These are phyloP conservation scores for Periophthalmus magnuspinnatus DNA, from an alignment of 2,797 vertebrate genomes.

Conservation along the genomic window DNA sequence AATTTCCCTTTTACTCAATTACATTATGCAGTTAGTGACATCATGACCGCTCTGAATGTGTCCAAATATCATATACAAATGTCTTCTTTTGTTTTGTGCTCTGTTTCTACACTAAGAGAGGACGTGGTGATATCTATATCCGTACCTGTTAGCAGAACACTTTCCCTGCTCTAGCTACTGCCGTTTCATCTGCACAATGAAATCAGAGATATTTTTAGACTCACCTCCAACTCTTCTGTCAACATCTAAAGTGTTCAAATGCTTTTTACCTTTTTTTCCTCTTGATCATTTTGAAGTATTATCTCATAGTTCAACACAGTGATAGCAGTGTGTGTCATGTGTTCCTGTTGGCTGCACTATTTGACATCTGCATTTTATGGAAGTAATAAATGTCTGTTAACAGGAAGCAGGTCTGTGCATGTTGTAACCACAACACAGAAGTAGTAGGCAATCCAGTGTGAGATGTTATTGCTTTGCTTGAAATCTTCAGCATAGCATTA, in stretches of 20 bases:
- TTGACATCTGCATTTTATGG: slow-evolving; percentile 6
- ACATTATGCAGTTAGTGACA: not conserved
- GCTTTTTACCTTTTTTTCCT: not conserved
- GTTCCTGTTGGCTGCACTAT: slow-evolving; percentile 12
- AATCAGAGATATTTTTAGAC: slow-evolving; percentile 9
- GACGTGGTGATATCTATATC: slow-evolving; percentile 23
- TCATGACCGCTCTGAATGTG: slow-evolving; percentile 20
- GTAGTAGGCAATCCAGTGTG: too few relatives aligned
- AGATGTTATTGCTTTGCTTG: not conserved
- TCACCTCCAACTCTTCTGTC: slow-evolving; percentile 7
- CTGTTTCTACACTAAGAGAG: slow-evolving; percentile 10
- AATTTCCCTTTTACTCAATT: not conserved
- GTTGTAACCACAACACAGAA: not conserved
- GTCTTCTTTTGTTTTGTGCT: slow-evolving; percentile 28
- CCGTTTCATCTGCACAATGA: slow-evolving; percentile 7
- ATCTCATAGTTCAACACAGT: not conserved
- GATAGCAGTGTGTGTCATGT: not conserved
- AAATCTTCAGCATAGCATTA: too few relatives aligned
- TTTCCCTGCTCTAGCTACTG: not conserved
- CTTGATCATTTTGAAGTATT: not conserved
- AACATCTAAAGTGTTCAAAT: not conserved
- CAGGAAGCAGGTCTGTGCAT: slow-evolving; percentile 6
- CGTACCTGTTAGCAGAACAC: not conserved
- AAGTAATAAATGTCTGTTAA: slow-evolving; percentile 17
- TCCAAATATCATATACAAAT: slow-evolving; percentile 37